Base-by-base conservation (phyloP, 2,797 vertebrate genomes). In the Cyprinella venusta region DNA sequence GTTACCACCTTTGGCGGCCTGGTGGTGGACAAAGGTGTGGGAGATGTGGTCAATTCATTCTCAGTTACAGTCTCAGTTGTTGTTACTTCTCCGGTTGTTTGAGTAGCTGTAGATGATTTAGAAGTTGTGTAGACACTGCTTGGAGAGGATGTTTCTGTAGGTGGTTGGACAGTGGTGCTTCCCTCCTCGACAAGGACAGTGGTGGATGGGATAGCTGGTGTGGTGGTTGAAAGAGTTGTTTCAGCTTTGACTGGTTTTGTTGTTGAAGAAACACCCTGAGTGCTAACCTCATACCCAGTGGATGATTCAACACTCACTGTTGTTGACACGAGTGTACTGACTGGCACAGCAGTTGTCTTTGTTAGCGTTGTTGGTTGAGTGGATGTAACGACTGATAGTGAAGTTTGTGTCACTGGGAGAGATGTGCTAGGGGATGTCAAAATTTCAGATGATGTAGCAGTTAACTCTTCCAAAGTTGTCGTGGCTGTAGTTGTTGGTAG, bases 251-350 rank as follows among this genome's bases (percentile, higher is more conserved):
- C 9, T 56, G 54, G 54, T 56, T 56, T 56, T 10, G 54, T 56
- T 2, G 54, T 56, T 56, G 54, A 56, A 56, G 54, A 56, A 56
- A n/a, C 8, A 56, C 21, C 54, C 54, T 63, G 59, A 63, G 24
- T 63, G 13, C 5, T 30, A 16, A 30, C 6, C 9, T 69, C 45
- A 26, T 19, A 18, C 9, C 2, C 59, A 36, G 75, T 64, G 8
- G 75, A 56, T 0, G 50, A 56, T 38, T 38, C 33, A 36, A 19
- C 64, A 65, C 16, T 38, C 64, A 65, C 33, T 19, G 76, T 50
- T 18, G 59, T 16, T 16, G n/a, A 54, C 56, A 54, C 56, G 30
- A 83, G 81, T 50, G 79, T 77, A 36, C 56, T 56, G 72, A 36
- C 26, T 38, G 8, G 59, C 26, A 63, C 24, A 30, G 24, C 9